Evolutionary conservation across 2,888 invertebrate genomes (phyloP).

Genomic region (Mimas tiliae): DNA sequence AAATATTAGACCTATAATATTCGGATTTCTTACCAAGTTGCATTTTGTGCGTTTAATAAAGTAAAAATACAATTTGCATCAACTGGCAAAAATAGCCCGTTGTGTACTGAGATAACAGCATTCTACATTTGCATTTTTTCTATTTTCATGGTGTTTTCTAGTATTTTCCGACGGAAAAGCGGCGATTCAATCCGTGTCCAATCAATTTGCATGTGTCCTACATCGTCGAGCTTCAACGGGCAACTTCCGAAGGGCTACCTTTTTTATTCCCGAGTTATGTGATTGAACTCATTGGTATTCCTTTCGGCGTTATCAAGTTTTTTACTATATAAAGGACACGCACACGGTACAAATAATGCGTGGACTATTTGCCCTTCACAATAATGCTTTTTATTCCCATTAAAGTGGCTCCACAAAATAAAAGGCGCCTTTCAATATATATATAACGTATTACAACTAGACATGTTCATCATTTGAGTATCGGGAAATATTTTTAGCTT

Average conservation of each 20-base stretch:
- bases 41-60: too few relatives aligned
- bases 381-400: slow-evolving; percentile 41
- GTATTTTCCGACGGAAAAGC: slow-evolving; percentile 32
- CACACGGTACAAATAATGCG: slow-evolving; percentile 48
- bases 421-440: slow-evolving; percentile 45
- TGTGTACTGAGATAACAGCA: slow-evolving; percentile 25
- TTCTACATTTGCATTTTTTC: slow-evolving; percentile 19
- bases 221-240: slow-evolving; percentile 48
- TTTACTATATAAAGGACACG: slow-evolving; percentile 62
- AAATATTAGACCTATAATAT: too few relatives aligned
- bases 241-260: slow-evolving; percentile 54
- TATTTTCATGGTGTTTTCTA: slow-evolving; percentile 17
- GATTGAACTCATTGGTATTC: slow-evolving; percentile 67
- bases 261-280: slow-evolving; percentile 61
- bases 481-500: not conserved
- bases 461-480: slow-evolving; percentile 35
- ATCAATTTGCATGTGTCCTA: slow-evolving; percentile 60
- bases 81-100: not conserved
- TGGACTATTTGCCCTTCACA: slow-evolving; percentile 42
- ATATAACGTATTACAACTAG: slow-evolving; percentile 46
- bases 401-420: slow-evolving; percentile 40
- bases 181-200: slow-evolving; percentile 51
- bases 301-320: slow-evolving; percentile 52
- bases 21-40: too few relatives aligned
- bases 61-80: not conserved